Conservation (phyloP, 2,797 vertebrate genomes). For the Sebastes steindachneri region DNA sequence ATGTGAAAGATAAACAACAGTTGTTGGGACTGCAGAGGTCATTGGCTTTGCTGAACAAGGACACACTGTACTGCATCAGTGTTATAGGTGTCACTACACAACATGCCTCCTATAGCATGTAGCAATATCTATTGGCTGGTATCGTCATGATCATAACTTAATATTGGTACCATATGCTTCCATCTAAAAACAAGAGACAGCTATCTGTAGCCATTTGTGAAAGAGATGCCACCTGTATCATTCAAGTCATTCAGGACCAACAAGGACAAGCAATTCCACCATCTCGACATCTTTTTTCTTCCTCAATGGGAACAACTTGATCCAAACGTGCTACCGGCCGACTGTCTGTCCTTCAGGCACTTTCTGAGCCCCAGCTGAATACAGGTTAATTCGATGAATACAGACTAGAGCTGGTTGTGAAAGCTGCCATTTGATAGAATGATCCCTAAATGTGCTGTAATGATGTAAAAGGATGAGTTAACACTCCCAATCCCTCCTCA, state of each 20-base stretch:
- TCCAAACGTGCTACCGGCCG: not conserved
- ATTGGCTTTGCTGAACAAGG: not conserved
- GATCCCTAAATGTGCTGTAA: conserved; percentile 54
- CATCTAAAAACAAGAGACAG: not conserved
- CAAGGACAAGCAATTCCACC: conserved; percentile 1
- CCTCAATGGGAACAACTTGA: not conserved
- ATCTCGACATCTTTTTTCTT: not conserved
- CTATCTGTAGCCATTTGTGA: not conserved
- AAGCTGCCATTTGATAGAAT: conserved; percentile 50
- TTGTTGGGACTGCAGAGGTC: not conserved
- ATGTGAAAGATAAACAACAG: not conserved
- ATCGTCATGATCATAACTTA: not conserved
- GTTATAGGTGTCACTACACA: not conserved
- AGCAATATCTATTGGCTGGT: not conserved
- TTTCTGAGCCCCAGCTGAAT: not conserved
- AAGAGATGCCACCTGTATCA: not conserved
- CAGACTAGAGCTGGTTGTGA: conserved; percentile 5
- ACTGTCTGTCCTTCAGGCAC: not conserved
- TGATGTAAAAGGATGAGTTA: conserved; percentile 67
- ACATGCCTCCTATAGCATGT: not conserved
- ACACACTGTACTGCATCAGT: not conserved
- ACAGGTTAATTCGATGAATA: conserved; percentile 34
- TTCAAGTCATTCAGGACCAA: not conserved
- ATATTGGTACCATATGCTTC: not conserved
- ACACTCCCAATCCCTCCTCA: conserved; percentile 47